Base-by-base conservation (phyloP, 2,113 vertebrate species). In the Mandrillus leucophaeus region DNA sequence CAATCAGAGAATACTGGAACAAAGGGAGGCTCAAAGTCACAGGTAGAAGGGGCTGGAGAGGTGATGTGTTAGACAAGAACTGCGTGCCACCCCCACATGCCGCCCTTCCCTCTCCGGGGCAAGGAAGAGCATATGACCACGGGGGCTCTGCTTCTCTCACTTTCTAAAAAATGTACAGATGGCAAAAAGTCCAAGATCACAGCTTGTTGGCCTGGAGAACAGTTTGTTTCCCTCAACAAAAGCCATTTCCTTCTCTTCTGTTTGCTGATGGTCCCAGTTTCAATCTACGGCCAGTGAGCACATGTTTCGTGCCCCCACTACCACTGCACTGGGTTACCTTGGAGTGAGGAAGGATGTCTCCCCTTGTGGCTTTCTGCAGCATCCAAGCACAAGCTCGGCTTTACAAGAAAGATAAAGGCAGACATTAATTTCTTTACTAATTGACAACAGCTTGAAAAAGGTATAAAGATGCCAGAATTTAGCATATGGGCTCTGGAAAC, bases 141-240 rank as follows among this genome's bases (percentile, higher is more conserved):
- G 16, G 40, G 72, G 13, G 23, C 7, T 81, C n/a, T 1, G 10
- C 57, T 48, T 35, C 23, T 35, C 52, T 68, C 38, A 14, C n/a
- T 40, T 27, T 76, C 30, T 85, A 68, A 38, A 70, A 90, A 94
- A 85, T 89, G 84, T 0, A 22, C 96, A 89, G 92, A 94, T 72
- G 96, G 97, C 89, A 97, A 89, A 95, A 98, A 98, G 97, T 95
- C 96, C 97, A 96, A 97, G 98, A 97, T 93, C 95, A 97, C 98
- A 98, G 98, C 98, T 98, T 98, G 97, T 93, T 98, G 97, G 98
- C 97, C 98, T 95, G 90, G 97, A 97, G 98, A 98, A 98, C 70
- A 81, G 97, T 97, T 98, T 97, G 97, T 98, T 98, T 96, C 84
- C 93, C 82, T 93, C 96, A 98, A 98, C 97, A 98, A 98, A 98